Evolutionary conservation across 1,140 invertebrate species (phyloP), one percentile per base, ranked within the genome.

Genomic region (Meloidogyne exigua): DNA sequence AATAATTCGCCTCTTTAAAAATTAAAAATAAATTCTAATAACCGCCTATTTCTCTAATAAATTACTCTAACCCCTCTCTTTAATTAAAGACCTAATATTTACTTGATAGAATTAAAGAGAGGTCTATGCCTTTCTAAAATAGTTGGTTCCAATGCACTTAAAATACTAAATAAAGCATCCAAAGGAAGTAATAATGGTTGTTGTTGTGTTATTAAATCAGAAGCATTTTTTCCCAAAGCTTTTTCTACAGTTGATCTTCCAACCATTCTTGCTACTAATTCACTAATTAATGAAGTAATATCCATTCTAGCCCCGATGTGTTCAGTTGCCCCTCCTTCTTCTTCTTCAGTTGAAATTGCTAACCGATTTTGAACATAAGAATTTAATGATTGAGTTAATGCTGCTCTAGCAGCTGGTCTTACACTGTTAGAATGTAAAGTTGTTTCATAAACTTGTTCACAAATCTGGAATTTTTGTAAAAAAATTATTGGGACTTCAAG

Each of bases 1-100:
- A 73, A 15, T 13, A 73, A 73, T 73, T 73, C 72, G 4, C 57
- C 57, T 64, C 72, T 73, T 26, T 9, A 73, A 73, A 66, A n/a
- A n/a, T n/a, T 21, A 21, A 21, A 21, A 25, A 18, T 57, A n/a
- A n/a, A 44, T 18, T 49, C 44, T 15, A 44, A 49, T 49, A 57
- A 2, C 5, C 7, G 18, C 49, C 49, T n/a, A 32, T 32, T 32
- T 32, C 28, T 18, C 18, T 18, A 44, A 13, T 44, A 44, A 3
- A 44, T 3, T 9, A 9, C 42, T 3, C 42, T 12, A 3, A 44
- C 11, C 10, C 42, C 42, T 3, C 42, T 12, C 12, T 44, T 15
- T 44, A 44, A 13, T 44, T 44, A 44, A 44, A 13, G n/a, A n/a
- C n/a, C n/a, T n/a, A n/a, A 15, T 0, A 13, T 32, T 21, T 36